Base-by-base conservation (phyloP, 92 coral and sea anemone species). In the Zoanthus sansibaricus region DNA sequence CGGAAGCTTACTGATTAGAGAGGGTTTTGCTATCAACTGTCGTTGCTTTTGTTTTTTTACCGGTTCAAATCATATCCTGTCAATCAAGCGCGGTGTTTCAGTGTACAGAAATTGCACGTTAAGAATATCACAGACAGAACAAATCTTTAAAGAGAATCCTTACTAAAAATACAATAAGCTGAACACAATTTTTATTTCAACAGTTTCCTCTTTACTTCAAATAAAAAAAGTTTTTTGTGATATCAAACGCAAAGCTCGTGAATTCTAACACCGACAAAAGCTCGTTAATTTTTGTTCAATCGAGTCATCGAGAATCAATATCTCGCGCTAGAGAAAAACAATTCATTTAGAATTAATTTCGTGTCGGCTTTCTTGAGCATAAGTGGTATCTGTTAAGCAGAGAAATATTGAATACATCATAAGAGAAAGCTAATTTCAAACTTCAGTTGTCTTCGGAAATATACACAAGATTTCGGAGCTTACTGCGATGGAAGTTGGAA, bases 1-100 rank as follows among this genome's bases (percentile, higher is more conserved):
- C 75, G 85, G 85, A 80, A 80, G 85, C 85, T 51, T 44, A 32
- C 85, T 80, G 85, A 80, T 80, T 80, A 80, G 85, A 44, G 21
- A 45, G 55, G 55, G 75, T 66, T 80, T 66, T 64, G 58, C 61
- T 44, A 80, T 80, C 85, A 62, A 56, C 85, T 80, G 44, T 80
- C 75, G 21, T 1, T 18, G 31, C 85, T 80, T 79, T 80, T 80
- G 85, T 80, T 80, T 80, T 80, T 58, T 20, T 67, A 66, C 85
- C 85, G 85, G 85, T 75, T 80, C 64, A 48, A 80, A 80, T 33
- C 74, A 54, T 46, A 15, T 13, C 9, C 74, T 80, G 85, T 80
- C 85, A 80, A 80, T 80, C 85, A 80, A 80, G 12, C 59, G 51
- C 37, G 20, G 52, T 66, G 15, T 18, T 12, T 76, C n/a, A 20